Evolutionary conservation across 92 coral and sea anemone species (phyloP).

Genomic region (Porites divaricata): DNA sequence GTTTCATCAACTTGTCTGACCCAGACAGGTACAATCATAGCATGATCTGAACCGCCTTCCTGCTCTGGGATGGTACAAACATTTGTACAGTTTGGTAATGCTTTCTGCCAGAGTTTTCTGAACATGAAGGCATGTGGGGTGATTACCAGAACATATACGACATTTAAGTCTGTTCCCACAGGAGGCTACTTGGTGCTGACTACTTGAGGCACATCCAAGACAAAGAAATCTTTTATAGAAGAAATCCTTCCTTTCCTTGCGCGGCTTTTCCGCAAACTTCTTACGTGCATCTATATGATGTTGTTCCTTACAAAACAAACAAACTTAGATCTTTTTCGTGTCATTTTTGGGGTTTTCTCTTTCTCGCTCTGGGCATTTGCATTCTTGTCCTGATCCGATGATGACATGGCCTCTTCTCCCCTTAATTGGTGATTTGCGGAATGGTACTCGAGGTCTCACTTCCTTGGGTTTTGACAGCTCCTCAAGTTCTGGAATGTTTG

Average conservation of each 20-base stretch:
- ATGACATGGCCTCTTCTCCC: not conserved
- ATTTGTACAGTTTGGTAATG: slow-evolving; percentile 24
- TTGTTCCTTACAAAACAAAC: slow-evolving; percentile 20
- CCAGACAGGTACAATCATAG: slow-evolving; percentile 78
- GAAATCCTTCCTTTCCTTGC: slow-evolving; percentile 48
- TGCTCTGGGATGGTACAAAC: slow-evolving; percentile 44
- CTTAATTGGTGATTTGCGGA: not conserved
- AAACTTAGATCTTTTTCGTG: not conserved
- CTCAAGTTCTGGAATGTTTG: slow-evolving; percentile 40
- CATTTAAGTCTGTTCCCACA: slow-evolving; percentile 46
- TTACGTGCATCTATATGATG: slow-evolving; percentile 36
- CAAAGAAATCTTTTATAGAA: slow-evolving; percentile 48
- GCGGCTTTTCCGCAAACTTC: slow-evolving; percentile 13
- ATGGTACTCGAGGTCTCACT: not conserved
- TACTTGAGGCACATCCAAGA: slow-evolving; percentile 39
- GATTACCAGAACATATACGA: slow-evolving; percentile 41
- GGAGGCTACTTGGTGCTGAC: slow-evolving; percentile 40
- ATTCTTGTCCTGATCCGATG: not conserved
- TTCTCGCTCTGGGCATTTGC: not conserved
- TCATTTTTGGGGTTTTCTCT: not conserved
- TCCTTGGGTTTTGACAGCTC: slow-evolving; percentile 28
- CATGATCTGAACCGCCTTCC: slow-evolving; percentile 56
- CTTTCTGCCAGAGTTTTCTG: too few species aligned
- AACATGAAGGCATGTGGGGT: slow-evolving; percentile 5
- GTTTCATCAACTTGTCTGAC: slow-evolving; percentile 38